Conservation (phyloP, 2,113 vertebrate genomes). For the Guaruba guarouba region DNA sequence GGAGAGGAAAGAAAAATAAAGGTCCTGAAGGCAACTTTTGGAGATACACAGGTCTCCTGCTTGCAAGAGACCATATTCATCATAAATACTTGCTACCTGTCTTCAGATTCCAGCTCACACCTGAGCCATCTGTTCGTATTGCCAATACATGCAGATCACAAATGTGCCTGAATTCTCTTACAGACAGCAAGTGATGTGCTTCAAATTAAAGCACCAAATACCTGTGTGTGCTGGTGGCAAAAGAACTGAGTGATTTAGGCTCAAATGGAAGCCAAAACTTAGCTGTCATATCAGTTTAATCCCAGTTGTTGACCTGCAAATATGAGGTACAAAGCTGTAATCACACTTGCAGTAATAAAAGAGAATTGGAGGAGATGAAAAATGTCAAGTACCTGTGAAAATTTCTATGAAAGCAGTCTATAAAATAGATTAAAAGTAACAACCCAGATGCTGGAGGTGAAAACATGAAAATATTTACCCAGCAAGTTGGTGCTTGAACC, state of each 20-base stretch:
- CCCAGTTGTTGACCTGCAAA: background rate
- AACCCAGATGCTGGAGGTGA: background rate
- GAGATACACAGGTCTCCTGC: background rate
- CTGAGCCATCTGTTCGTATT: background rate
- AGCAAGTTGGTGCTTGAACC: background rate
- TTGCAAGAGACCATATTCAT: background rate
- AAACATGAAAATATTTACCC: background rate
- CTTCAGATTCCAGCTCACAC: background rate
- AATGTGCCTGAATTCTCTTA: background rate
- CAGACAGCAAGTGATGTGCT: background rate
- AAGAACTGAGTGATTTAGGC: background rate
- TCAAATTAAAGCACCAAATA: background rate
- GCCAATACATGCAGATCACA: background rate
- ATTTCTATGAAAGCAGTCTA: background rate
- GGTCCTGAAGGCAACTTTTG: background rate
- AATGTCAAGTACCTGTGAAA: background rate
- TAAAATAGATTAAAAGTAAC: background rate
- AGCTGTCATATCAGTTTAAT: background rate
- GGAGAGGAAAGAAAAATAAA: rapidly evolving
- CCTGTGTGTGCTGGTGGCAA: background rate
- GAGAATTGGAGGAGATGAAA: background rate
- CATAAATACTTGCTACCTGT: no score
- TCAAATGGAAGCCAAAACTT: background rate
- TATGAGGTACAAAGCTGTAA: background rate
- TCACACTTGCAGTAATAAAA: background rate